Base-by-base conservation (phyloP, 2,113 vertebrate genomes). In the Paradisaea rubra region DNA sequence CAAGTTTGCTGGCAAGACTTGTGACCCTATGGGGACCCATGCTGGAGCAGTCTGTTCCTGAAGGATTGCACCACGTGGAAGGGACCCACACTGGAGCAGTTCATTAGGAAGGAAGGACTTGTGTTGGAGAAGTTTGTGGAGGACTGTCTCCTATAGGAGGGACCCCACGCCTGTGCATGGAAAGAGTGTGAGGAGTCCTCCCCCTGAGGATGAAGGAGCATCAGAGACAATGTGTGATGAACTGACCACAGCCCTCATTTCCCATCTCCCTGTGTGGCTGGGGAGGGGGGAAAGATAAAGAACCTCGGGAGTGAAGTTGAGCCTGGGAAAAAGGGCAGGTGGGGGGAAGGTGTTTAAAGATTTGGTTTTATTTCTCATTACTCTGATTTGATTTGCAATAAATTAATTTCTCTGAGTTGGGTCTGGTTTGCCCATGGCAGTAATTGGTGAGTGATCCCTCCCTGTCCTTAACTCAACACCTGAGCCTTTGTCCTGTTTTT, bases 251-350 rank as follows among this genome's bases (percentile, higher is more conserved):
- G 23, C 24, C 24, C 17, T 27, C 24, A 42, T 44, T 77, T 27
- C 41, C 37, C 1, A 2, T 68, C 2, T 31, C 20, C 18, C 37
- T n/a, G 15, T 2, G 5, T 6, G 1, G 1, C 54, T 56, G 42
- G 2, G 2, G 35, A 37, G 59, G 5, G 28, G 7, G 8, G 6
- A 16, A 37, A 68, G 8, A 45, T 17, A 74, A 37, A 44, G 47
- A 42, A 33, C 63, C 23, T 61, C 1, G 0, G 28, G 54, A 50
- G 14, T 23, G 21, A 79, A 79, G 7, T 8, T 66, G 27, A 66
- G n/a, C n/a, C 15, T 2, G 3, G 57, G 22, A 47, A 41, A 53
- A 71, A 77, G 10, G 31, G 13, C 47, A 19, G 30, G 21, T 57
- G 4, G 3, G 17, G 7, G 2, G 6, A 44, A 88, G 37, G 21